Evolutionary conservation across 1,140 invertebrate genomes (phyloP).

Genomic region (Reticulitermes speratus): DNA sequence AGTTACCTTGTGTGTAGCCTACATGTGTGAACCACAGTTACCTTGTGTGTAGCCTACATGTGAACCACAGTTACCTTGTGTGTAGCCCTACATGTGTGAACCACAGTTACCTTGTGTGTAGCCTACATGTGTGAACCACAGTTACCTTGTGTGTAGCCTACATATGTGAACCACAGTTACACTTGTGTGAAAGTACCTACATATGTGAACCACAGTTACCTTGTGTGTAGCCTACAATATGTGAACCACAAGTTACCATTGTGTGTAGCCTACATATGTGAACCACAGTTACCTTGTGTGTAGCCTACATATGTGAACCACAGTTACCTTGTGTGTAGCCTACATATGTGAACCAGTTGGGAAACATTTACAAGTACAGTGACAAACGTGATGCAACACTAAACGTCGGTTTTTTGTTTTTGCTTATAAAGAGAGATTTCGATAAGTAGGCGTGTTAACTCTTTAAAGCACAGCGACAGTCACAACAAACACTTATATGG

Average conservation of each 20-base stretch:
- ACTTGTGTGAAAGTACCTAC: neutral
- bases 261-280: neutral
- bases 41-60: neutral
- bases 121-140: neutral
- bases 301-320: neutral
- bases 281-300: neutral
- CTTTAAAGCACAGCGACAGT: too few relatives aligned
- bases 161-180: neutral
- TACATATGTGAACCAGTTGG: neutral
- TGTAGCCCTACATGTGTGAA: neutral
- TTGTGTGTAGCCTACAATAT: neutral
- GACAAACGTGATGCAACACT: neutral
- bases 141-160: neutral
- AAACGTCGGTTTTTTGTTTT: too few relatives aligned
- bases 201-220: neutral
- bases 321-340: neutral
- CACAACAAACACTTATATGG: too few relatives aligned
- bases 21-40: neutral
- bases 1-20: neutral
- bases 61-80: neutral
- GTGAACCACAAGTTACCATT: neutral
- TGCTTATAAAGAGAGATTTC: too few relatives aligned
- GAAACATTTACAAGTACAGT: neutral
- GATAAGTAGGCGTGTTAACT: too few relatives aligned
- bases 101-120: neutral